Base-by-base conservation (phyloP, 2,888 invertebrate genomes). In the Crepidodera aurea region DNA sequence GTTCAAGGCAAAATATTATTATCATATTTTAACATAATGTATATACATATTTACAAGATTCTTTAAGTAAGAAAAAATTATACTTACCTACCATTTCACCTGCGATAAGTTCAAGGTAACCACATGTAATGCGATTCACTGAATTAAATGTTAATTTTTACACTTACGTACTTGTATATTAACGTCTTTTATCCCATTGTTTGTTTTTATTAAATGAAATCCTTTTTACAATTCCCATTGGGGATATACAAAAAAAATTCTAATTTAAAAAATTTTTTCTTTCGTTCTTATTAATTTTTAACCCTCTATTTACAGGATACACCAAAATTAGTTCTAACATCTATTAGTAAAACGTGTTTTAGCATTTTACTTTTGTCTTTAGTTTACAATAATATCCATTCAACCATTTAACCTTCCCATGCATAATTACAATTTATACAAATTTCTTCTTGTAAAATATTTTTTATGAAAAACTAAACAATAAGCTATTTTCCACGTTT, bases 11-110 rank as follows among this genome's bases (percentile, higher is more conserved):
- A 27, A 46, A 15, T 16, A 27, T 39, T 40, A 27, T 40, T 53
- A 16, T 25, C 37, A 32, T 34, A 48, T 10, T 44, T 44, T 42
- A 46, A 19, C 44, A 25, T 44, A 44, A 46, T 46, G n/a, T 48
- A 48, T 29, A 15, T 16, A 48, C 29, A 48, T 48, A 48, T 48
- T 48, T 48, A 48, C 48, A 48, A 18, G 8, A 16, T 40, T 22
- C 3, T 22, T 13, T 37, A 13, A 12, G 2, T 37, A 37, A 13
- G 7, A 27, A 27, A 19, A 48, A 27, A 27, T n/a, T 22, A 13
- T 29, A 15, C 27, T 12, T 48, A 48, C 48, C 15, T 48, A 48
- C 29, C 27, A 25, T 48, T 48, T 48, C 27, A 48, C 15, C 25
- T 27, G 7, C 13, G 40, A 48, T 48, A 48, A 48, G 18, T 48